Evolutionary conservation across 1,140 invertebrate species (phyloP).

Genomic region (Dryas iulia): DNA sequence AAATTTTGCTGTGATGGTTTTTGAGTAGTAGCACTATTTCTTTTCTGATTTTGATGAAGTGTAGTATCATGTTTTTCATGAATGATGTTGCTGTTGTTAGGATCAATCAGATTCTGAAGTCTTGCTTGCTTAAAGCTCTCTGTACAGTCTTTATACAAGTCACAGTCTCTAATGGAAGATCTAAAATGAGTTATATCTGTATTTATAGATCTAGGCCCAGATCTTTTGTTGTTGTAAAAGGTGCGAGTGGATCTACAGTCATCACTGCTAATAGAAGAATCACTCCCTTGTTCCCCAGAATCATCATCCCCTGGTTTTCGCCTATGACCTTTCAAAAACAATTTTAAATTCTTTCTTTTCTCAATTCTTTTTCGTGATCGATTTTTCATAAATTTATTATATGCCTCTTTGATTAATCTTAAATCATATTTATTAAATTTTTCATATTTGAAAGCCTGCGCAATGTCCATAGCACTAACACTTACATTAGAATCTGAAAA

Average conservation of each 20-base stretch:
- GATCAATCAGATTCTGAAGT: slow-evolving; percentile 8
- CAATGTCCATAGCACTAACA: slow-evolving; percentile 58
- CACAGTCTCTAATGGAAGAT: slow-evolving; percentile 38
- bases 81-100: slow-evolving; percentile 6
- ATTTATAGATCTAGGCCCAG: slow-evolving; percentile 32
- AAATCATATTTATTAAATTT: slow-evolving; percentile 59
- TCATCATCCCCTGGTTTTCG: slow-evolving; percentile 48
- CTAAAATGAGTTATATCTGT: slow-evolving; percentile 38
- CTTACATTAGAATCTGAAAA: slow-evolving; percentile 59
- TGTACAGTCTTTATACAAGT: slow-evolving; percentile 46
- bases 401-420: slow-evolving; percentile 56
- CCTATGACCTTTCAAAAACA: slow-evolving; percentile 43
- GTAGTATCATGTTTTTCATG: slow-evolving; percentile 9
- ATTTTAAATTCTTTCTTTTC: slow-evolving; percentile 46
- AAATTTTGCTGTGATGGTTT: not conserved
- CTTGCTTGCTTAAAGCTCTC: slow-evolving; percentile 42
- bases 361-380: slow-evolving; percentile 48
- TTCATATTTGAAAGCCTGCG: slow-evolving; percentile 52
- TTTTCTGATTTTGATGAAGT: not conserved
- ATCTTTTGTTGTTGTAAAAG: slow-evolving; percentile 40
- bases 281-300: slow-evolving; percentile 57
- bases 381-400: slow-evolving; percentile 48
- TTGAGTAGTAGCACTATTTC: not conserved
- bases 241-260: slow-evolving; percentile 50
- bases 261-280: slow-evolving; percentile 64